Evolutionary conservation across 2,797 vertebrate genomes (phyloP), one percentile per base, ranked within the genome.

Genomic region (Cirrhinus molitorella): DNA sequence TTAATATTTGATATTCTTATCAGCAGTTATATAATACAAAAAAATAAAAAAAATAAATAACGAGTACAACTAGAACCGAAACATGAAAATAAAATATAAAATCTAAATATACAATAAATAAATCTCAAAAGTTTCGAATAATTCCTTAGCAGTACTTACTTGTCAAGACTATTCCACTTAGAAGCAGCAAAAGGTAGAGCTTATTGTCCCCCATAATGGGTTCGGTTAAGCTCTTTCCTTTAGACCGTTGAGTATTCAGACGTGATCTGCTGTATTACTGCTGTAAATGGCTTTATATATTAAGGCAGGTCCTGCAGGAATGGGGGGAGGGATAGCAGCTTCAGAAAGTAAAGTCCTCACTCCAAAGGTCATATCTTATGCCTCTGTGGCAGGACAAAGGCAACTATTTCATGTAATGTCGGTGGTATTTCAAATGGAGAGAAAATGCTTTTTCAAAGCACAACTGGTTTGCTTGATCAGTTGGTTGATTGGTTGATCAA

Each of bases 181-280:
- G 87, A 84, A 98, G 92, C 87, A 98, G 91, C 90, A 95, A 91
- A 90, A 95, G 93, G 91, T 92, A 94, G 92, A 96, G 94, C 90
- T 96, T 95, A 85, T 85, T 92, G 63, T 93, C 93, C 92, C 96
- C 96, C 98, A 99, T 99, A 91, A 85, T 88, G 95, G 94, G 94
- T 90, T 93, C 66, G 68, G 59, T 89, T 80, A 90, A 94, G 93
- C 94, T 94, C 94, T 91, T 87, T 93, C 87, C 92, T 87, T 91
- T 87, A 70, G 70, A 80, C 86, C 81, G 84, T 85, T 34, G 91
- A 92, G 93, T 91, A 90, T 94, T 93, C 92, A 71, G 86, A 59
- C 17, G 90, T 93, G 94, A 95, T 57, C 94, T 94, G 89, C 87
- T 65, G 79, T 53, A 70, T 81, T 13, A 37, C 71, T 57, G 55